Base-by-base conservation (phyloP, 2,113 vertebrate species). In the Heterotis niloticus region DNA sequence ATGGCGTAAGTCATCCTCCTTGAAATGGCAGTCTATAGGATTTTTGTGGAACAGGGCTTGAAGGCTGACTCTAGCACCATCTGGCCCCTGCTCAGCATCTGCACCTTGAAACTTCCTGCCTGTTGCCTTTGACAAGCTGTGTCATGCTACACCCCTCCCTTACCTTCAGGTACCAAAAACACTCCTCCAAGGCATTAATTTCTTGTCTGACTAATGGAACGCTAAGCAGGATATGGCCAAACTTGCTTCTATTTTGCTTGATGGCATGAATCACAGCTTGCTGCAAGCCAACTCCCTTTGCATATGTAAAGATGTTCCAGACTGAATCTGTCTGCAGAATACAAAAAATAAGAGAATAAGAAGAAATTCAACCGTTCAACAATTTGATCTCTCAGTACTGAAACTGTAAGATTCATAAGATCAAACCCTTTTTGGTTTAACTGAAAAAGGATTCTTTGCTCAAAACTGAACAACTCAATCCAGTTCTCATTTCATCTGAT, bases 91-190 rank as follows among this genome's bases (percentile, higher is more conserved):
- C 54, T 64, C 59, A 73, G 52, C 20, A 28, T 10, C 75, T 23
- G 64, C 34, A 69, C 17, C 78, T 71, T 77, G 52, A 73, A 23
- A 7, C 57, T 51, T 51, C 24, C 67, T 72, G n/a, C 23, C 17
- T 82, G 59, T 69, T 51, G n/a, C 34, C 51, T 29, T 44, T 52
- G 64, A 57, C 86, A 84, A 75, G 83, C 78, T 84, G 77, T 76
- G 69, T 81, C 81, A 82, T 14, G 81, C 80, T 66, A 3, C 59
- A 62, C 52, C 78, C 62, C 62, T 77, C n/a, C 64, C 51, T 44
- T 54, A 14, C 72, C 26, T 4, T 7, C 12, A 26, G 77, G 11
- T n/a, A 51, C 51, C 62, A 59, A 75, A 65, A 79, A 59, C 54
- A 77, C 44, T 79, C 80, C 81, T 74, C 75, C 64, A 56, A 78